Evolutionary conservation across 2,888 invertebrate genomes (phyloP), one percentile per base, ranked within the genome.

Genomic region (Drosophila algonquin): DNA sequence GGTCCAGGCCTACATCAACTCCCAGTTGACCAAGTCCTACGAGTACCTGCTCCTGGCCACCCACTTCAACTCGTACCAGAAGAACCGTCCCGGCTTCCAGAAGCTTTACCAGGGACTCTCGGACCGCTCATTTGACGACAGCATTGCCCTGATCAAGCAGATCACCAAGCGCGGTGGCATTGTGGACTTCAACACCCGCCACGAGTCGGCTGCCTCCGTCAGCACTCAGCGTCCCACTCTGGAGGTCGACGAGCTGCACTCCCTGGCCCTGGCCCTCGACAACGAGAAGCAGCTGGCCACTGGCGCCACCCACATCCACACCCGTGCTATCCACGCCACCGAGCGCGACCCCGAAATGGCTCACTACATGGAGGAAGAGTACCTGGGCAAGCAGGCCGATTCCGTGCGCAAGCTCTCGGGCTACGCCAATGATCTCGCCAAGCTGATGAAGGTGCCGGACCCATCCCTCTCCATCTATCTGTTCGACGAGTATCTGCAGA

Each of bases 291-390:
- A 94, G 75, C 91, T 97, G 77, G 95, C 96, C 0, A 92, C 93
- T 4, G 93, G 94, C 64, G 96, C 96, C 1, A 93, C 95, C 90
- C 92, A 93, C 78, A 94, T 97, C 75, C 96, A 97, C 91, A 92
- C 93, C 9, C 93, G 94, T 67, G 94, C 95, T 18, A 94, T 94
- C 4, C 93, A 93, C 82, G 92, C 93, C 62, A 46, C 61, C 59
- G 72, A 93, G 93, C 68, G 90, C 47, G 96, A 96, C 85, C 95
- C 96, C 69, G 95, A 95, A 93, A 93, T 96, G 75, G 94, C 95
- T 16, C 95, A 96, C 77, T 96, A 94, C 89, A 90, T 97, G 2
- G 96, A 97, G 80, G 95, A 96, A 79, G 94, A 96, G 79, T 96
- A 96, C 92, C 93, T 96, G 62, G 94, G 94, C 85, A 92, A 94